phyloP scores from a whole-genome alignment of 1,140 invertebrate genomes.

The Drosophila arizonae region DNA sequence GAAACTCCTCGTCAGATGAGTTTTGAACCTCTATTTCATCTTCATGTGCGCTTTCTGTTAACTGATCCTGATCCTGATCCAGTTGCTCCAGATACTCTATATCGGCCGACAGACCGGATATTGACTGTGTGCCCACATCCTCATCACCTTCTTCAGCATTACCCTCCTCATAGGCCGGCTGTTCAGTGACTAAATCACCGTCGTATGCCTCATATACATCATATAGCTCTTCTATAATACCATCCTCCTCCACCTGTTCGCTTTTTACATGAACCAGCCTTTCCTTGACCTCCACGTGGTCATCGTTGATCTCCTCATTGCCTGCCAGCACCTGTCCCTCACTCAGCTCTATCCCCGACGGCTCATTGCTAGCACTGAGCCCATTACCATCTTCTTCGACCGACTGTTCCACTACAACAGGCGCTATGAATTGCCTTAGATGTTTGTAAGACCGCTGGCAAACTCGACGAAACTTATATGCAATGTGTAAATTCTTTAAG shows the following conservation, averaged over 20 bases:
- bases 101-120: conserved; percentile 65
- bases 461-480: conserved; percentile 67
- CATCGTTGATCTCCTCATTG: conserved; percentile 45
- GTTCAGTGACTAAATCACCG: conserved; percentile 53
- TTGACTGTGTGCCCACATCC: conserved; percentile 49
- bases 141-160: conserved; percentile 20
- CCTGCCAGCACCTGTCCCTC: conserved; percentile 25
- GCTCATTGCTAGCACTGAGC: conserved; percentile 2
- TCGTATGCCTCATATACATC: conserved; percentile 70
- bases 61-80: conserved; percentile 62
- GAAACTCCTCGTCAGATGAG: conserved; percentile 56
- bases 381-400: conserved; percentile 29
- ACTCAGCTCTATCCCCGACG: conserved; percentile 2
- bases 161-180: conserved; percentile 34
- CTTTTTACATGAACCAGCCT: conserved; percentile 55
- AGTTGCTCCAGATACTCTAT: conserved; percentile 62
- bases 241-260: conserved; percentile 69
- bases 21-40: conserved; percentile 45
- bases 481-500: conserved; percentile 59
- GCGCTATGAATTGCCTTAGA: conserved; percentile 73
- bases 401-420: conserved; percentile 64
- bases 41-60: conserved; percentile 65
- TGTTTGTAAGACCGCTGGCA: conserved; percentile 78
- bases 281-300: conserved; percentile 53
- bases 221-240: conserved; percentile 68